These are phyloP conservation scores for Pycnomerus fuliginosus DNA, from an alignment of 2,888 invertebrate genomes.

Conservation along the genomic window DNA sequence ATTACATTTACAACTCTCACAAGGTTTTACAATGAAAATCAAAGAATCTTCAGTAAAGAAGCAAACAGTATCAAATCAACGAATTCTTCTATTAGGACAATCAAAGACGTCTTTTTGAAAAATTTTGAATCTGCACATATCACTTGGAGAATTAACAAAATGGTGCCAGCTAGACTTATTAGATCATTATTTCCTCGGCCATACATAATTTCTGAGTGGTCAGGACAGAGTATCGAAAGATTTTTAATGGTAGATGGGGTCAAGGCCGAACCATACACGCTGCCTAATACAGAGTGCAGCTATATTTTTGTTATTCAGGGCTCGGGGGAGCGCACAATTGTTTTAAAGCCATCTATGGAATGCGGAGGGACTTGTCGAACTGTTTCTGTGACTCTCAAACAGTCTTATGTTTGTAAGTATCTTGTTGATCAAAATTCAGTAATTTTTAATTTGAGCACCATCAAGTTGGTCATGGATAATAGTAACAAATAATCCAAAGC, in stretches of 20 bases:
- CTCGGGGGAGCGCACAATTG: constrained; percentile 70
- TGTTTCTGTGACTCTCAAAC: constrained; percentile 68
- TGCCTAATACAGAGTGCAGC: constrained; percentile 82
- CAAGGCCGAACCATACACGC: constrained; percentile 62
- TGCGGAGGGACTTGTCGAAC: constrained; percentile 72
- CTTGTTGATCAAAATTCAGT: neutral
- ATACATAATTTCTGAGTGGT: constrained; percentile 60
- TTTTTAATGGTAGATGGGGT: constrained; percentile 70
- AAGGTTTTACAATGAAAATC: constrained; percentile 61
- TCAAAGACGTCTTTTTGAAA: constrained; percentile 37
- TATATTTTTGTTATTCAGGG: constrained; percentile 75
- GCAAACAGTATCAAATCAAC: constrained; percentile 58
- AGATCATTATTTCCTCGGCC: constrained; percentile 74
- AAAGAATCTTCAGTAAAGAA: constrained; percentile 62
- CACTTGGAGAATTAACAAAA: constrained; percentile 74
- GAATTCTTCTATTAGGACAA: constrained; percentile 34
- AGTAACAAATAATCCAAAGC: neutral
- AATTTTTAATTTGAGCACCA: constrained; percentile 1
- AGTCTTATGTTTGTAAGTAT: constrained; percentile 74
- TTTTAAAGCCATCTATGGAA: constrained; percentile 74
- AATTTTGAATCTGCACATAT: constrained; percentile 39
- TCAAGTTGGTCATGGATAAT: neutral
- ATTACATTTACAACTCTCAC: constrained; percentile 59
- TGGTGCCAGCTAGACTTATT: constrained; percentile 70
- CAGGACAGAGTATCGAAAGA: constrained; percentile 76